Base-by-base conservation (phyloP, 2,888 invertebrate species). In the Diarsia mendica region DNA sequence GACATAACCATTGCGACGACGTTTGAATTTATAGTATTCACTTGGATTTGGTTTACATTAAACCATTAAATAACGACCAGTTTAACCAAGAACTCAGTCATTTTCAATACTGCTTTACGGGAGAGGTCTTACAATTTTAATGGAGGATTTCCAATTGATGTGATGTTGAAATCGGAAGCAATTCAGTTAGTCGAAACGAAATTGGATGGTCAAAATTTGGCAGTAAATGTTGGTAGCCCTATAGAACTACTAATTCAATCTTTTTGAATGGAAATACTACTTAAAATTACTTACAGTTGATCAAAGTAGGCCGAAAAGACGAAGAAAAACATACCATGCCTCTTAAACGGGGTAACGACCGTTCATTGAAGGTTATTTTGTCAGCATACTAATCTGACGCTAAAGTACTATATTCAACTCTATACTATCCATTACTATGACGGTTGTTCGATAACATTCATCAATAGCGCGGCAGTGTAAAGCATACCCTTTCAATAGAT, bases 21-120 rank as follows among this genome's bases (percentile, higher is more conserved):
- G 72, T 64, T 85, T 79, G 77, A 86, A 87, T 85, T 85, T 86
- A 82, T 79, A 58, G 65, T 48, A 44, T 66, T 60, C 69, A 65
- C 68, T 76, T 49, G 55, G 67, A 72, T 74, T 79, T 66, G 55
- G 64, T 53, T 46, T 53, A 65, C n/a, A 66, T 39, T 53, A 0
- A 39, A 39, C 39, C n/a, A 67, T 53, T 18, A 13, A 53, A 39
- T 39, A 23, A 53, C 67, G 44, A 20, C 79, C 75, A 66, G 53
- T 23, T 65, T 33, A 61, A 33, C 33, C 18, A 61, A 55, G 55
- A 75, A 44, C 65, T 53, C 10, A 11, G n/a, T n/a, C 13, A 55
- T n/a, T 5, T 23, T 55, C 13, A 11, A 5, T 23, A 23, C 5
- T 23, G n/a, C 23, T 55, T 23, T 55, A 5, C 55, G n/a, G n/a